Evolutionary conservation across 2,113 vertebrate species (phyloP).

Genomic region (Cromileptes altivelis): DNA sequence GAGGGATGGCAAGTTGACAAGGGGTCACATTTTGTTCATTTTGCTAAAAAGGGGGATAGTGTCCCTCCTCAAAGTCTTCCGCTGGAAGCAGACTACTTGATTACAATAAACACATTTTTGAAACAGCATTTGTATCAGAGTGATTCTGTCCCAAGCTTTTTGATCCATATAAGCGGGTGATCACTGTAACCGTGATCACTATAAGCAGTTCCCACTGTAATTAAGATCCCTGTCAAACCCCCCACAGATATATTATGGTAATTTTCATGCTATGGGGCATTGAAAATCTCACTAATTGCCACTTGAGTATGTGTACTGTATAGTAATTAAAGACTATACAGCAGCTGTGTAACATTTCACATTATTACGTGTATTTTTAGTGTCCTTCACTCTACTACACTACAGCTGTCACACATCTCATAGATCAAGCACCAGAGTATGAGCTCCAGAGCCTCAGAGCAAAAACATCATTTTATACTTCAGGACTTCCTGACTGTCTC

Average conservation of each 20-base stretch:
- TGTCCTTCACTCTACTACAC: not conserved
- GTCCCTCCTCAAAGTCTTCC: too few species aligned
- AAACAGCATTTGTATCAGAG: too few species aligned
- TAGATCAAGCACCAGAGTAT: conserved; percentile 17
- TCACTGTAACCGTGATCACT: too few species aligned
- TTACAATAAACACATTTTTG: too few species aligned
- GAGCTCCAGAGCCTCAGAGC: conserved; percentile 2
- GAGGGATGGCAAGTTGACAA: too few species aligned
- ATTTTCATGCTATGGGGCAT: conserved; percentile 43
- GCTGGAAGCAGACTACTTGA: too few species aligned
- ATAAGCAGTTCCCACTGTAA: not conserved
- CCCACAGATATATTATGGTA: conserved; percentile 42
- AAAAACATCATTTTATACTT: conserved; percentile 21
- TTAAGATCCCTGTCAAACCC: conserved; percentile 33
- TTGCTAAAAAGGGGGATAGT: too few species aligned
- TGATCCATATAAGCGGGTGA: too few species aligned
- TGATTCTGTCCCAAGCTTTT: too few species aligned
- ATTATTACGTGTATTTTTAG: conserved; percentile 29
- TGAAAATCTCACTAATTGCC: conserved; percentile 43
- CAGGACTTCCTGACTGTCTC: conserved; percentile 11
- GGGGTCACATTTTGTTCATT: too few species aligned
- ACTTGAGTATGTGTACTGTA: conserved; percentile 26
- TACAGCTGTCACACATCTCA: conserved; percentile 45
- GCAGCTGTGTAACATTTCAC: conserved; percentile 34
- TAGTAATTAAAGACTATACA: conserved; percentile 30